Evolutionary conservation across 2,888 invertebrate species (phyloP).

Genomic region (Scelioninae gen. 1): DNA sequence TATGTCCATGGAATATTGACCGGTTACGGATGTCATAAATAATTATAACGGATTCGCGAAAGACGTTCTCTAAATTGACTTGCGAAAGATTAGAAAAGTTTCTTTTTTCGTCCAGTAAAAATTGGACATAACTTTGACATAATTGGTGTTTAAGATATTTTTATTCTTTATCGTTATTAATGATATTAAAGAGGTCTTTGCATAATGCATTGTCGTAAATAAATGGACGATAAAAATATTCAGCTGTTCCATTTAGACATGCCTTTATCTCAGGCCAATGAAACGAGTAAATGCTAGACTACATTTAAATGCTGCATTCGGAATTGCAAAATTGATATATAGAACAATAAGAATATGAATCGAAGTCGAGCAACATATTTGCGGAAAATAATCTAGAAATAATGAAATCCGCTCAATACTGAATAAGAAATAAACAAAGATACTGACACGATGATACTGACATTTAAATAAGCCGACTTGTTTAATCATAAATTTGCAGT

Average conservation of each 20-base stretch:
- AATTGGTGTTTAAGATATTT: too few relatives aligned
- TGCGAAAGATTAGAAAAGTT: too few relatives aligned
- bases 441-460: conserved; percentile 34
- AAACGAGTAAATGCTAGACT: conserved; percentile 1
- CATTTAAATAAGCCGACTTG: conserved; percentile 50
- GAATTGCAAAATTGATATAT: conserved; percentile 28
- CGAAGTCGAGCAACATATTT: conserved; percentile 30
- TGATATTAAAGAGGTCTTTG: too few relatives aligned
- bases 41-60: too few relatives aligned
- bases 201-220: too few relatives aligned
- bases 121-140: too few relatives aligned
- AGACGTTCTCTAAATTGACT: too few relatives aligned
- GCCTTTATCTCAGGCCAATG: not conserved
- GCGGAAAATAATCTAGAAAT: conserved; percentile 38
- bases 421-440: conserved; percentile 52
- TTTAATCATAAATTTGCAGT: conserved; percentile 46
- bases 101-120: too few relatives aligned
- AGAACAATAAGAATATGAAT: conserved; percentile 15
- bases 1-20: too few relatives aligned
- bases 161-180: too few relatives aligned
- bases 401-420: conserved; percentile 23
- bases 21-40: too few relatives aligned
- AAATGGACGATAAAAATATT: too few relatives aligned
- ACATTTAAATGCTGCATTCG: conserved; percentile 24
- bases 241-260: not conserved